phyloP scores from a whole-genome alignment of 2,888 invertebrate genomes.

The Bellardia bayeri region DNA sequence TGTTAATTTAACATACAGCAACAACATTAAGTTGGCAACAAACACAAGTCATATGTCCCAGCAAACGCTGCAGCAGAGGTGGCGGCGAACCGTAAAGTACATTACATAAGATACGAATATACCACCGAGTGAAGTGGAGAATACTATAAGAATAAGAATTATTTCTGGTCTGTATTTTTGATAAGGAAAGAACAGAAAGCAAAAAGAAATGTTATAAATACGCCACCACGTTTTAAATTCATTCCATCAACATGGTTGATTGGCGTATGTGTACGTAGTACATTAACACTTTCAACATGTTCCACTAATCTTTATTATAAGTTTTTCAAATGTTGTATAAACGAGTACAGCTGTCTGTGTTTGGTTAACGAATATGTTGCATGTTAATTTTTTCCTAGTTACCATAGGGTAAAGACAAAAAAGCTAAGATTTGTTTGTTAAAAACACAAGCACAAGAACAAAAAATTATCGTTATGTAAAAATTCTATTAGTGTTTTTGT shows the following conservation, averaged over 20 bases:
- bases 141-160: conserved; percentile 16
- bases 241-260: conserved; percentile 29
- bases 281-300: conserved; percentile 63
- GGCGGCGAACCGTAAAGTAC: conserved; percentile 59
- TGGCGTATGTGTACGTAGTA: conserved; percentile 27
- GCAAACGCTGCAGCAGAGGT: conserved; percentile 2
- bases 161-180: not conserved
- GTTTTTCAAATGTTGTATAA: conserved; percentile 31
- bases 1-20: conserved; percentile 1
- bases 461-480: conserved; percentile 57
- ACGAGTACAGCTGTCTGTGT: not conserved
- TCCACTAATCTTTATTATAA: conserved; percentile 49
- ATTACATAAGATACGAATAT: conserved; percentile 37
- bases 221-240: conserved; percentile 57
- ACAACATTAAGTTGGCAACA: conserved; percentile 41
- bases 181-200: not conserved
- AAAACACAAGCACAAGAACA: not conserved
- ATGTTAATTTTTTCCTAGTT: conserved; percentile 54
- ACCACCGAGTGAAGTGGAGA: not conserved
- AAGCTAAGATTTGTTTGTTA: conserved; percentile 26
- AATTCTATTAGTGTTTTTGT: conserved; percentile 51
- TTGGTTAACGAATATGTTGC: conserved; percentile 46
- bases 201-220: conserved; percentile 49
- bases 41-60: conserved; percentile 11
- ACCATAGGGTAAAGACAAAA: conserved; percentile 35